phyloP scores from a whole-genome alignment of 1,140 invertebrate genomes.

The Reticulitermes speratus region DNA sequence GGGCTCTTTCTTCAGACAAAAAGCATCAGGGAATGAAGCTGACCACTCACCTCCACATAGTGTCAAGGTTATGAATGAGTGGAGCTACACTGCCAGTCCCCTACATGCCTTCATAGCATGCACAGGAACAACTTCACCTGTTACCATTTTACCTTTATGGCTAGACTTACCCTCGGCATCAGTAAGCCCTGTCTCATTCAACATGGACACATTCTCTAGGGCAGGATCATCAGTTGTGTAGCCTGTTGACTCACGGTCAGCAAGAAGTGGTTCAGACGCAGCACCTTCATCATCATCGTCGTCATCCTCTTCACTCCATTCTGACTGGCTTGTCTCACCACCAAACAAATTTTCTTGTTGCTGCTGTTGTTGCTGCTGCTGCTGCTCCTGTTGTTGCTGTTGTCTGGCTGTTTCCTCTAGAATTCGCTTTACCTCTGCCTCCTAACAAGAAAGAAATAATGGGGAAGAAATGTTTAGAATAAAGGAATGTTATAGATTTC shows the following conservation, averaged over 20 bases:
- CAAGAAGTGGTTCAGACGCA: conserved; percentile 55
- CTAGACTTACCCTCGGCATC: conserved; percentile 67
- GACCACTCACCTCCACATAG: no score
- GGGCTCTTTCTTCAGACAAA: no score
- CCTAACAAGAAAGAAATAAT: conserved; percentile 42
- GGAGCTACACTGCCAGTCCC: no score
- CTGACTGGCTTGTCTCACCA: conserved; percentile 63
- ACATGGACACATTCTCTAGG: conserved; percentile 76
- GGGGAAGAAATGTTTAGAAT: conserved; percentile 26
- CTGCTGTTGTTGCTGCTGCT: neutral
- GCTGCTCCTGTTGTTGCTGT: conserved; percentile 1
- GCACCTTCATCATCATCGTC: conserved; percentile 56
- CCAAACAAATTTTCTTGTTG: conserved; percentile 38
- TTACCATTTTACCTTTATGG: neutral
- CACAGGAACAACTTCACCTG: no score
- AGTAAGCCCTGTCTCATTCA: conserved; percentile 81
- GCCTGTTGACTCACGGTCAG: conserved; percentile 67
- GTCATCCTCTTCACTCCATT: conserved; percentile 74
- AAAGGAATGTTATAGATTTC: neutral
- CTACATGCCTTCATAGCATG: no score
- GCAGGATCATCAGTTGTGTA: conserved; percentile 82
- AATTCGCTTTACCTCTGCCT: conserved; percentile 54
- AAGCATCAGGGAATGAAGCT: no score
- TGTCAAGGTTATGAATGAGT: neutral
- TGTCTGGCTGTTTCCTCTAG: conserved; percentile 45